Percentiles rank a stretch among this genome's conserved stretches.
Evolutionary conservation across 2,888 invertebrate species (phyloP).

Genomic region (Zele albiditarsus): DNA sequence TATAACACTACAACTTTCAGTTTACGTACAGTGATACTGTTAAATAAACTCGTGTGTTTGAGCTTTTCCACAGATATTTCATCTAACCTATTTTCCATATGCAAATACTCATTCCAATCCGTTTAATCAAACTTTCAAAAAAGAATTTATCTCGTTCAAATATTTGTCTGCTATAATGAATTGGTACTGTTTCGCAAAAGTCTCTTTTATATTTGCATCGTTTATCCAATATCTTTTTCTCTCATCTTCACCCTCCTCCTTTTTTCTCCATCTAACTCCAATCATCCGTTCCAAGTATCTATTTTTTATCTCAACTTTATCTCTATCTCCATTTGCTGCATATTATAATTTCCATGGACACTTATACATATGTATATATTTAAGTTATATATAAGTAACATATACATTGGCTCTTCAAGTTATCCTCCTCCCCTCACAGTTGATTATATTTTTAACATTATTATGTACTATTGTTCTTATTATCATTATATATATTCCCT

Average conservation of each 20-base stretch:
- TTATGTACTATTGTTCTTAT: background rate
- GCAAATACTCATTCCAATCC: too few relatives aligned
- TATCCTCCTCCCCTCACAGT: background rate
- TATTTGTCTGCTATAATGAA: conserved; percentile 11
- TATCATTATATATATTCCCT: background rate
- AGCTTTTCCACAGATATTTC: too few relatives aligned
- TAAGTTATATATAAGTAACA: background rate
- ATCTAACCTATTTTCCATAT: too few relatives aligned
- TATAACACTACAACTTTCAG: too few relatives aligned
- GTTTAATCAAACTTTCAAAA: background rate
- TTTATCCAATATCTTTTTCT: conserved; percentile 39
- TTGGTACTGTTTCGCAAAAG: conserved; percentile 2
- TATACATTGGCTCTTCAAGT: background rate
- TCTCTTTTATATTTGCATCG: conserved; percentile 36
- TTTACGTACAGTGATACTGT: too few relatives aligned
- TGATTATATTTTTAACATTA: background rate
- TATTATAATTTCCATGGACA: conserved; percentile 14
- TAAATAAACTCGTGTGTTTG: too few relatives aligned
- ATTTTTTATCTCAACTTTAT: background rate
- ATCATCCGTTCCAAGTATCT: too few relatives aligned
- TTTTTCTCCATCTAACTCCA: background rate
- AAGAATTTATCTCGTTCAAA: background rate
- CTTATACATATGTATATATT: background rate
- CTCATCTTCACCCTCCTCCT: background rate
- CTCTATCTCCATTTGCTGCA: conserved; percentile 37